Conservation (phyloP, 2,888 invertebrate species). For the Andricus curvator region DNA sequence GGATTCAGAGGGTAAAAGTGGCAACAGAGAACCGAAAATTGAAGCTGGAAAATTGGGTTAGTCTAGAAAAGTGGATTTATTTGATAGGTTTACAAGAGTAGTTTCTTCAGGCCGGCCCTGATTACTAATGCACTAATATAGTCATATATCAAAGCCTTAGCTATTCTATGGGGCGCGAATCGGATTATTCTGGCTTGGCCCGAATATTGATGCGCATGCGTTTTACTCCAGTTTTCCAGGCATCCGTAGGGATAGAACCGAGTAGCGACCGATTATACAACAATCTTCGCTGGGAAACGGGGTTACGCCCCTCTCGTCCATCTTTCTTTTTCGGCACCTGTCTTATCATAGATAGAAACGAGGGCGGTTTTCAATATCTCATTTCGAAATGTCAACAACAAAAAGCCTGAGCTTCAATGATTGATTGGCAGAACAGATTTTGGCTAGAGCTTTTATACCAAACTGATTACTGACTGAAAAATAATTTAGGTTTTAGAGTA, state of each 20-base stretch:
- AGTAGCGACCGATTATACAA: conserved; percentile 28
- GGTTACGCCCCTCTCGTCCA: conserved; percentile 53
- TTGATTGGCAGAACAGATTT: background rate
- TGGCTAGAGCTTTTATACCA: background rate
- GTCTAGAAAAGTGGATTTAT: background rate
- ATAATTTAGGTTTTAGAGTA: background rate
- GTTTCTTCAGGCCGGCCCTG: background rate
- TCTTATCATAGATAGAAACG: conserved; percentile 33
- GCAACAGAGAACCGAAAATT: background rate
- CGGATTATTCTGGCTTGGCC: conserved; percentile 59
- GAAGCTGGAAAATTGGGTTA: background rate
- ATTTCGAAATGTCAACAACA: background rate
- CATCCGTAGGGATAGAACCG: background rate
- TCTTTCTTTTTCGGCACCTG: conserved; percentile 24
- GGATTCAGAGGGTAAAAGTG: background rate
- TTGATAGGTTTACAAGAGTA: background rate
- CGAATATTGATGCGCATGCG: conserved; percentile 60
- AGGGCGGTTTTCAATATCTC: conserved; percentile 12
- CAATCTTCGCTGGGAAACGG: conserved; percentile 47
- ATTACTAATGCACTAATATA: background rate
- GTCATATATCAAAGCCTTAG: conserved; percentile 15
- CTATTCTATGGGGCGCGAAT: conserved; percentile 45
- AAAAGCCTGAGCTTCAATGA: background rate
- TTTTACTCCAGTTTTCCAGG: conserved; percentile 59
- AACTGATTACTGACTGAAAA: background rate